Percentiles rank a stretch among this genome's conserved stretches.
Conservation (phyloP, 2,888 invertebrate species). For the Drosophila pegasa region DNA sequence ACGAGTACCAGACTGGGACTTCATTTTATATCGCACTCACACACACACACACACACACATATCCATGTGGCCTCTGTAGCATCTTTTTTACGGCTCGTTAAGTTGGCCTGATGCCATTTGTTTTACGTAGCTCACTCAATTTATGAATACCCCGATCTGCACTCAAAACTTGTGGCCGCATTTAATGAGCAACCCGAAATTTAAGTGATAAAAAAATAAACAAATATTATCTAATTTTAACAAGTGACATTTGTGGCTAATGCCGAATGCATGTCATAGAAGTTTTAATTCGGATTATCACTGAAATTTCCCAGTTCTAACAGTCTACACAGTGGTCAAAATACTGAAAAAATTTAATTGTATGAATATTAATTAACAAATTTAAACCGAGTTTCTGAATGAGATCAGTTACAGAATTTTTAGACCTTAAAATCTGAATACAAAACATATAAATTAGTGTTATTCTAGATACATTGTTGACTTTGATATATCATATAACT, state of each 20-base stretch:
- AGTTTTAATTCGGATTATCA: not conserved
- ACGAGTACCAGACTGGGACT: slow-evolving; percentile 39
- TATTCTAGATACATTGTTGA: no score
- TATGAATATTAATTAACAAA: no score
- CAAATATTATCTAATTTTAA: not conserved
- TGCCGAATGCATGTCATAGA: not conserved
- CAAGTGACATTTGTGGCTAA: slow-evolving; percentile 1
- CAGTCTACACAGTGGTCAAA: not conserved
- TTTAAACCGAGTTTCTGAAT: no score
- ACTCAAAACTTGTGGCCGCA: slow-evolving; percentile 9
- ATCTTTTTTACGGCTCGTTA: slow-evolving; percentile 67
- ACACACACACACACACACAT: not conserved
- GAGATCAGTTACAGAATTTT: no score
- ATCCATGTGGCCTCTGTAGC: slow-evolving; percentile 23
- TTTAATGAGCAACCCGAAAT: slow-evolving; percentile 20
- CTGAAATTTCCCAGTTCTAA: not conserved
- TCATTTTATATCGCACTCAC: slow-evolving; percentile 46
- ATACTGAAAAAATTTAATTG: no score
- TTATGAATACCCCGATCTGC: slow-evolving; percentile 53
- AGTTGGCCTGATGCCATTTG: slow-evolving; percentile 68
- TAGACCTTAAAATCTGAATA: no score
- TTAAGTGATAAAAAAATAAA: no score
- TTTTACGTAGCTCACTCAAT: slow-evolving; percentile 72
- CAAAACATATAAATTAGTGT: no score
- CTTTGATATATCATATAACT: no score